Percentiles rank a stretch among this genome's conserved stretches.
These are phyloP conservation scores for Nomada ruficornis DNA, from an alignment of 2,888 invertebrate species.

Conservation along the genomic window DNA sequence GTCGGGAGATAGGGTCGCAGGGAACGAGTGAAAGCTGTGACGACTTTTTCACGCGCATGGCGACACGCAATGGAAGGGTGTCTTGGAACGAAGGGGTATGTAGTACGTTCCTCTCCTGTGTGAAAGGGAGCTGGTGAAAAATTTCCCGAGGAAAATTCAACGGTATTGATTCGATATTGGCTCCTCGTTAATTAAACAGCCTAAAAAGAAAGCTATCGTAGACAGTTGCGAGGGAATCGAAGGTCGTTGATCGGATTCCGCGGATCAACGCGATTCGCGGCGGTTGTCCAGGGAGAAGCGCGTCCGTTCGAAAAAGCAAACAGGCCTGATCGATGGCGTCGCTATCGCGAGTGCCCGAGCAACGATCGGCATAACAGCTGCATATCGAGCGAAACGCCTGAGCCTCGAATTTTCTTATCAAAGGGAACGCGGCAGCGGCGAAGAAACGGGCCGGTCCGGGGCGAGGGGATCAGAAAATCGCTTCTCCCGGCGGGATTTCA, in stretches of 20 bases:
- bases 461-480: constrained; percentile 66
- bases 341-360: constrained; percentile 70
- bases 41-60: neutral
- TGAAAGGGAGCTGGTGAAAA: neutral
- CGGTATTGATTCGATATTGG: no score
- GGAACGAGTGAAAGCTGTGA: neutral
- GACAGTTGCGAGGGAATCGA: neutral
- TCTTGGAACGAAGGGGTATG: neutral
- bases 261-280: neutral
- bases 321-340: constrained; percentile 66
- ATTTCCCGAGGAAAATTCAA: neutral
- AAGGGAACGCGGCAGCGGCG: constrained; percentile 59
- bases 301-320: constrained; percentile 62
- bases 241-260: neutral
- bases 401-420: constrained; percentile 69
- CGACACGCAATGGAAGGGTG: neutral
- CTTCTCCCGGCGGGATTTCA: constrained; percentile 71
- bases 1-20: neutral
- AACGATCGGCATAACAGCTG: constrained; percentile 73
- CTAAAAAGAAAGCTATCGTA: no score
- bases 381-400: constrained; percentile 67
- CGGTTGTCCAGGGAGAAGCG: neutral
- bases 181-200: no score
- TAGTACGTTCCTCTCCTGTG: no score
- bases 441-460: constrained; percentile 15